Evolutionary conservation across 1,140 invertebrate species (phyloP), one percentile per base, ranked within the genome.

Genomic region (Portunus trituberculatus): DNA sequence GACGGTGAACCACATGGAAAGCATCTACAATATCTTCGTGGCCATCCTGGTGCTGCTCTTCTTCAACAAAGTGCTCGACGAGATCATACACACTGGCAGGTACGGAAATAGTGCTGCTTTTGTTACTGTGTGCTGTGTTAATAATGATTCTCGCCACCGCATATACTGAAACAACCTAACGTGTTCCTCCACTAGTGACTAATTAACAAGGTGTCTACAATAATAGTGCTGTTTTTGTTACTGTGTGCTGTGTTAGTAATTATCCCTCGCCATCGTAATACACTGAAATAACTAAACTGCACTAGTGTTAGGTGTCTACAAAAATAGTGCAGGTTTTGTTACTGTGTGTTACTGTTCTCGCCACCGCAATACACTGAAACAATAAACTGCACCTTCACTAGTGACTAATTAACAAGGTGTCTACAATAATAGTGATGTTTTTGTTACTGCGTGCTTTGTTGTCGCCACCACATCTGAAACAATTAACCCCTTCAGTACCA

Each of bases 21-120:
- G 98, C 0, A 98, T 99, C 93, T 98, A 98, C 96, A 98, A 99
- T 97, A 98, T 99, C 91, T 99, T 98, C 97, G 97, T 98, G n/a
- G 98, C 98, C 83, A 98, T 98, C 96, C 97, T 99, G 32, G 97
- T 99, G 84, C 97, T 98, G 86, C 97, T 99, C 93, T 97, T 98
- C 87, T 97, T 98, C 46, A 98, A 98, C 96, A 95, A 95, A 46
- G 84, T 95, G 8, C 83, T 95, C 20, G 94, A 93, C 20, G 94
- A 95, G 88, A 92, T 87, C 12, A 76, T 95, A 46, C 91, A 88
- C n/a, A 88, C 94, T n/a, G 94, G 94, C 16, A 95, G 94, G 94
- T 95, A n/a, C 45, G 94, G 45, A 39, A 25, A 20, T 10, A 48
- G 25, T 84, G 12, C 45, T 86, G 10, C 52, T 86, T 93, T 93